Evolutionary conservation across 2,113 vertebrate genomes (phyloP).

Genomic region (Brienomyrus longianalis): DNA sequence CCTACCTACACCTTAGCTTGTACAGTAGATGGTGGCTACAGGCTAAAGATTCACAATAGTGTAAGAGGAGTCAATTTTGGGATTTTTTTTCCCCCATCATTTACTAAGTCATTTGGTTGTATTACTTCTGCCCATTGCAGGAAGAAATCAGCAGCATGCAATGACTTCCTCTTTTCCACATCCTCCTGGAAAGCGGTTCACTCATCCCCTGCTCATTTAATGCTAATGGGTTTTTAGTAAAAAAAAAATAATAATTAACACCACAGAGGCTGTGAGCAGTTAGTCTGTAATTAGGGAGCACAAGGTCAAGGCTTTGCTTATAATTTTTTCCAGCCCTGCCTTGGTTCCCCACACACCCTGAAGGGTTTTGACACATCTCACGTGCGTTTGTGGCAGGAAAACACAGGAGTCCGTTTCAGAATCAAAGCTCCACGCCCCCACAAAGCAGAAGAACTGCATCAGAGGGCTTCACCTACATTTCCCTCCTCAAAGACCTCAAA

Average conservation of each 20-base stretch:
- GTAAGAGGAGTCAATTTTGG: not conserved
- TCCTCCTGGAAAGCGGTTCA: not conserved
- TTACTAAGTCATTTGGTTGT: not conserved
- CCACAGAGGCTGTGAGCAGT: not conserved
- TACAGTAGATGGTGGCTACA: not conserved
- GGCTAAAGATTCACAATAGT: not conserved
- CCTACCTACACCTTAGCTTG: not conserved
- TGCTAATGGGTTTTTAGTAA: not conserved
- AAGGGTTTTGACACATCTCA: not conserved
- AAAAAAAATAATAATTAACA: not conserved
- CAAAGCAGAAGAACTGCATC: not conserved
- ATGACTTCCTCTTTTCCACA: not conserved
- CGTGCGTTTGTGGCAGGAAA: not conserved
- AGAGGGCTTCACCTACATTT: not conserved
- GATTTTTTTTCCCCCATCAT: not conserved
- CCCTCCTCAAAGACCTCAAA: not conserved
- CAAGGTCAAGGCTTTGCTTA: not conserved
- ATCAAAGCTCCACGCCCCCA: not conserved
- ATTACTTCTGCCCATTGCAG: not conserved
- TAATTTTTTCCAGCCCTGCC: not conserved
- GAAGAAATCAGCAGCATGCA: not conserved
- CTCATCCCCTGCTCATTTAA: not conserved
- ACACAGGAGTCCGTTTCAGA: not conserved
- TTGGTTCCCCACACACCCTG: not conserved
- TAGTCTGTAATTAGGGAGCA: not conserved